Percentiles rank a stretch among this genome's conserved stretches.
Conservation (phyloP, 2,888 invertebrate genomes). For the Oligia latruncula region DNA sequence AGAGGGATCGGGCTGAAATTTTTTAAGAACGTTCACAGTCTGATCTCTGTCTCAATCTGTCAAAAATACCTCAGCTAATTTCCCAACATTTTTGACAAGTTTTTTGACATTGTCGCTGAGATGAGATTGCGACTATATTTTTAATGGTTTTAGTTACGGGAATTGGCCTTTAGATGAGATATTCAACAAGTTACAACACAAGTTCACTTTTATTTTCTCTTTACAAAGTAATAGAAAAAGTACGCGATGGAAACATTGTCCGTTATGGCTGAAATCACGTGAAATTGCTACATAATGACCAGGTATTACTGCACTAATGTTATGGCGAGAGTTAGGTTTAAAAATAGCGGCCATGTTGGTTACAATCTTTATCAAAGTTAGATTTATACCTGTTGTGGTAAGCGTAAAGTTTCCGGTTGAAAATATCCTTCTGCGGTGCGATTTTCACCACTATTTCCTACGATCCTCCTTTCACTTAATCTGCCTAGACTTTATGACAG, state of each 20-base stretch:
- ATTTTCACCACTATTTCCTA: background rate
- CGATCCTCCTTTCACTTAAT: too few species aligned
- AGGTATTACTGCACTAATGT: constrained; percentile 38
- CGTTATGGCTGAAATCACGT: constrained; percentile 28
- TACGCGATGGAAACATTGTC: constrained; percentile 14
- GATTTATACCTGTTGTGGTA: background rate
- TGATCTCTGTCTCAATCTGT: too few species aligned
- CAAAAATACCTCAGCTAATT: too few species aligned
- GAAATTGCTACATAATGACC: constrained; percentile 25
- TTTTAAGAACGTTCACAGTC: too few species aligned
- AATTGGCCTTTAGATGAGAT: background rate
- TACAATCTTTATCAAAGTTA: constrained; percentile 1
- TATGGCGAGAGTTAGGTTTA: background rate
- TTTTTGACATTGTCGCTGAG: too few species aligned
- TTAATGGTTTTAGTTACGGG: background rate
- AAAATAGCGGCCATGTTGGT: constrained; percentile 30
- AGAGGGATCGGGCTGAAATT: too few species aligned
- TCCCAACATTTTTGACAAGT: too few species aligned
- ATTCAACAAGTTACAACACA: background rate
- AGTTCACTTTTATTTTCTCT: background rate
- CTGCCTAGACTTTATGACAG: too few species aligned
- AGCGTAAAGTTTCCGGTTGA: background rate
- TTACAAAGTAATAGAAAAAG: constrained; percentile 28
- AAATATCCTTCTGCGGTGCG: background rate
- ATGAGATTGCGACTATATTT: background rate